A percentile compares a stretch with the other conserved stretches of the same genome.
phyloP scores from a whole-genome alignment of 2,888 invertebrate species.

The Notocelia uddmanniana region DNA sequence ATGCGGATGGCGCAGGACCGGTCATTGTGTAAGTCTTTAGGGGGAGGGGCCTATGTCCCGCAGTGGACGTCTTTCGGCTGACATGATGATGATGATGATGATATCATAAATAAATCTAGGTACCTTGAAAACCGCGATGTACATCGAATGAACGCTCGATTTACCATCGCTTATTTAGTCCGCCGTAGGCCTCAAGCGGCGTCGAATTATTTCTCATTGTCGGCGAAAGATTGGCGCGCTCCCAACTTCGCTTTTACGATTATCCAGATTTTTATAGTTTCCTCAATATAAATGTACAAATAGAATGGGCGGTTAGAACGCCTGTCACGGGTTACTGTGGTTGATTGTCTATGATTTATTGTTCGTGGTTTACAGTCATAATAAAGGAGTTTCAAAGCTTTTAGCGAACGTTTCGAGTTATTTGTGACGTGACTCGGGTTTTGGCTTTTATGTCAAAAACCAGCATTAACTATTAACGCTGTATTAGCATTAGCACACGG shows the following conservation, averaged over 20 bases:
- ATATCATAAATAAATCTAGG: too few relatives aligned
- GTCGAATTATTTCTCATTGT: slow-evolving; percentile 83
- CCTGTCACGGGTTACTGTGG: slow-evolving; percentile 31
- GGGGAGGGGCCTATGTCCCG: too few relatives aligned
- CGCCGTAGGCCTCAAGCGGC: slow-evolving; percentile 52
- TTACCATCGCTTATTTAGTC: slow-evolving; percentile 20
- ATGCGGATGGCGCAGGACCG: too few relatives aligned
- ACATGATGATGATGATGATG: too few relatives aligned
- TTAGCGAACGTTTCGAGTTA: slow-evolving; percentile 12
- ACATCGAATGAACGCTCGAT: slow-evolving; percentile 22
- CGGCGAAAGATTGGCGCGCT: slow-evolving; percentile 69
- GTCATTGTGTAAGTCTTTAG: too few relatives aligned
- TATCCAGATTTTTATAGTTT: slow-evolving; percentile 81
- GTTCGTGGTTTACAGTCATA: background rate
- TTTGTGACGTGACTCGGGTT: background rate
- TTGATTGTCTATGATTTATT: slow-evolving; percentile 40
- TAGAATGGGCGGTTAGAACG: slow-evolving; percentile 42
- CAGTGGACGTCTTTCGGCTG: too few relatives aligned
- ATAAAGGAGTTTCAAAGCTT: slow-evolving; percentile 17
- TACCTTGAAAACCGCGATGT: background rate
- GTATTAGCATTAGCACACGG: background rate
- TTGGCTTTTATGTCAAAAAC: slow-evolving; percentile 1
- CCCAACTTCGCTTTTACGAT: slow-evolving; percentile 83
- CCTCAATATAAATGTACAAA: slow-evolving; percentile 76
- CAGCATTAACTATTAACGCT: background rate